Conservation (phyloP, 2,113 vertebrate genomes). For the Aptenodytes patagonicus region DNA sequence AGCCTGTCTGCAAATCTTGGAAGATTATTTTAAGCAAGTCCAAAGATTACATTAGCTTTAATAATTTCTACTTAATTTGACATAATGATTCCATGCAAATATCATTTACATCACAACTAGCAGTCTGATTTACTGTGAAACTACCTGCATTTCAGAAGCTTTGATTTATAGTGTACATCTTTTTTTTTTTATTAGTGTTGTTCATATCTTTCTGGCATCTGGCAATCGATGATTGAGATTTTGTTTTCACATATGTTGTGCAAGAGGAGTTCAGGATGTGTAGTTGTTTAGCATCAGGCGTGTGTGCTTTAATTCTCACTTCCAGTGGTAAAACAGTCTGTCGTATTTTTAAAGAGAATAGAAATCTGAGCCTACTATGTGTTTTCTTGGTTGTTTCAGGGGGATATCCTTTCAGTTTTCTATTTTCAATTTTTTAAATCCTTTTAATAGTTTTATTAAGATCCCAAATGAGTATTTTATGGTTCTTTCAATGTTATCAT, state of each 20-base stretch:
- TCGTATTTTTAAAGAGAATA: slow-evolving; percentile 58
- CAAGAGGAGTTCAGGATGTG: slow-evolving; percentile 69
- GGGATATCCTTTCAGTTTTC: slow-evolving; percentile 44
- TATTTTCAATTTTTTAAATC: background rate
- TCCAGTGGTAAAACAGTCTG: slow-evolving; percentile 75
- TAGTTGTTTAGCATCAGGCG: slow-evolving; percentile 69
- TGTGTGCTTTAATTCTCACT: slow-evolving; percentile 72
- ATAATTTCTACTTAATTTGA: slow-evolving; percentile 57
- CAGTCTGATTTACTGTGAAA: slow-evolving; percentile 18
- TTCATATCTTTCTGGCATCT: slow-evolving; percentile 65
- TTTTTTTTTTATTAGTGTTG: slow-evolving; percentile 17
- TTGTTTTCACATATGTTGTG: slow-evolving; percentile 73
- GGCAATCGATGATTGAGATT: slow-evolving; percentile 56
- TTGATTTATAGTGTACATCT: background rate
- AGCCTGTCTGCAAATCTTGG: slow-evolving; percentile 63
- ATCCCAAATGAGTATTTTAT: background rate
- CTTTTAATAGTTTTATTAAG: background rate
- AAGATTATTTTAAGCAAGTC: slow-evolving; percentile 58
- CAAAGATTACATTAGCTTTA: slow-evolving; percentile 45
- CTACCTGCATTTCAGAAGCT: slow-evolving; percentile 51
- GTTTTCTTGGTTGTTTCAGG: background rate
- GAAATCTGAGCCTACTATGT: slow-evolving; percentile 30
- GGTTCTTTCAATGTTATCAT: background rate
- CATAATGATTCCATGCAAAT: slow-evolving; percentile 40
- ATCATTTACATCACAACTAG: slow-evolving; percentile 24